Percentiles rank a stretch among this genome's conserved stretches.
phyloP scores from a whole-genome alignment of 2,113 vertebrate species.

The Takifugu bimaculatus region DNA sequence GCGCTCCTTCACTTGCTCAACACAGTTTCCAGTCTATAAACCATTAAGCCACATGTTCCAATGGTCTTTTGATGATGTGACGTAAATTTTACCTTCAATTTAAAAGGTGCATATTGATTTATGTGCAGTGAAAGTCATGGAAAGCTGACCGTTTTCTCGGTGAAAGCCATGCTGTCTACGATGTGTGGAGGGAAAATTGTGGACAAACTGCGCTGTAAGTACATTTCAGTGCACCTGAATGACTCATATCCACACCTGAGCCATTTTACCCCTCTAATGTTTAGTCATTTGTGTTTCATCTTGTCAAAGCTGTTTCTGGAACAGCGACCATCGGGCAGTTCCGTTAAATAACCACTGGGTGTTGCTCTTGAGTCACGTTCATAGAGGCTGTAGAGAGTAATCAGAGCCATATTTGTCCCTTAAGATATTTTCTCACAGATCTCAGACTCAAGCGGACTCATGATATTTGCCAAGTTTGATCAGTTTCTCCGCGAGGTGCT shows the following conservation, averaged over 20 bases:
- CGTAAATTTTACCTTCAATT: no score
- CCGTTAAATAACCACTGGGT: constrained; percentile 28
- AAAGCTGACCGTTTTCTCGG: constrained; percentile 96
- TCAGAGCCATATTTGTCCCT: constrained; percentile 22
- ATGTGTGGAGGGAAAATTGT: constrained; percentile 98
- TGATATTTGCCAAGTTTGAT: constrained; percentile 91
- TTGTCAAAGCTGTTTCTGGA: neutral
- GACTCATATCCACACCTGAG: neutral
- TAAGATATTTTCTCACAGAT: constrained; percentile 97
- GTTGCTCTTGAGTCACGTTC: constrained; percentile 28
- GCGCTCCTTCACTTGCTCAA: no score
- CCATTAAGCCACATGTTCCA: no score
- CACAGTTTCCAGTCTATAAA: no score
- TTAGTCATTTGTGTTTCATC: neutral
- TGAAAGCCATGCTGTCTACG: constrained; percentile 95
- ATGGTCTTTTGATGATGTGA: no score
- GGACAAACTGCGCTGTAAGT: constrained; percentile 97
- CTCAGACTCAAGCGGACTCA: constrained; percentile 87
- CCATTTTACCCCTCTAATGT: neutral
- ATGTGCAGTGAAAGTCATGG: constrained; percentile 88
- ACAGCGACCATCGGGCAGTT: constrained; percentile 22
- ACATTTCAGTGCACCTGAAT: constrained; percentile 6
- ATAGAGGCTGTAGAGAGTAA: neutral
- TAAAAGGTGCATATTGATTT: neutral
- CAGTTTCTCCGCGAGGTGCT: constrained; percentile 91